Evolutionary conservation across 2,888 invertebrate genomes (phyloP).

Genomic region (Tachina grossa): DNA sequence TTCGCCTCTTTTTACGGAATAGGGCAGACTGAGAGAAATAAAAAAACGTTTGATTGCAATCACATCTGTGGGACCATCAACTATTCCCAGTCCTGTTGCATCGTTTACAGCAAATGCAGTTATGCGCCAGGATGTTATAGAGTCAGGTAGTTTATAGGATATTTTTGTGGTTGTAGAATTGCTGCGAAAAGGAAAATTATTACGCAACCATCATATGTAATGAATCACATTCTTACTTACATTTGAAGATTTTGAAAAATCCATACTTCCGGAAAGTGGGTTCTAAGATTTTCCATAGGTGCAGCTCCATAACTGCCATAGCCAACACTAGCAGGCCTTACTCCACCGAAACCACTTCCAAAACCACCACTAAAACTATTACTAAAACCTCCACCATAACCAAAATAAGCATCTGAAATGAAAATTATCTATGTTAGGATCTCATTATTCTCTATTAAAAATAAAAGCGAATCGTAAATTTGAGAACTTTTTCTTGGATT

Average conservation of each 20-base stretch:
- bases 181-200: neutral
- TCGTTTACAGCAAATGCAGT: slow-evolving; percentile 90
- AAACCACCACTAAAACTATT: too few relatives aligned
- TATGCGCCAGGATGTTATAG: slow-evolving; percentile 91
- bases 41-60: slow-evolving; percentile 90
- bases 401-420: too few relatives aligned
- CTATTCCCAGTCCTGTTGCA: slow-evolving; percentile 88
- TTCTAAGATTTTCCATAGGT: neutral
- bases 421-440: too few relatives aligned
- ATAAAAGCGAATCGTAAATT: too few relatives aligned
- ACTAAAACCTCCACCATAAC: too few relatives aligned
- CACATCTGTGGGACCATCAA: slow-evolving; percentile 84
- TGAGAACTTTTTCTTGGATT: too few relatives aligned
- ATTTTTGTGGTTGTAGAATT: slow-evolving; percentile 77
- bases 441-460: too few relatives aligned
- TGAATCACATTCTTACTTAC: neutral
- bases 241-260: slow-evolving; percentile 6
- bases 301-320: too few relatives aligned
- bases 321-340: too few relatives aligned
- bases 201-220: neutral
- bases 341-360: too few relatives aligned
- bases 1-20: slow-evolving; percentile 91
- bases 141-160: slow-evolving; percentile 85
- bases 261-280: slow-evolving; percentile 9
- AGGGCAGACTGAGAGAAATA: slow-evolving; percentile 89